Percentiles rank a stretch among this genome's conserved stretches.
These are phyloP conservation scores for Venusia cambrica DNA, from an alignment of 2,888 invertebrate genomes.

Conservation along the genomic window DNA sequence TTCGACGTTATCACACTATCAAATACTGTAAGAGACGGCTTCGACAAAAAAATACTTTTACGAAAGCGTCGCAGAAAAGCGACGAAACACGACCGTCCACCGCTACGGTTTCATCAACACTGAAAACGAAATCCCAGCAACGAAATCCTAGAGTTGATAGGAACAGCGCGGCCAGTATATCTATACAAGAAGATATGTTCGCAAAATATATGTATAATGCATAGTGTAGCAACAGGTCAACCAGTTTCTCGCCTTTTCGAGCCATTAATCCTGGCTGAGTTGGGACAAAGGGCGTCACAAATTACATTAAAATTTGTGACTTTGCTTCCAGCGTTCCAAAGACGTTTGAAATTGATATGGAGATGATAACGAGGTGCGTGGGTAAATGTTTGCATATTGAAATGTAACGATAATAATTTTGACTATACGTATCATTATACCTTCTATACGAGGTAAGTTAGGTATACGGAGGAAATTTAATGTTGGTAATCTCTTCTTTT, in stretches of 20 bases:
- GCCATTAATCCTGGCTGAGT: constrained; percentile 24
- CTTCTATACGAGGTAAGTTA: no score
- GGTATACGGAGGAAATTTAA: no score
- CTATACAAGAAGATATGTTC: no score
- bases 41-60: constrained; percentile 3
- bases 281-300: constrained; percentile 17
- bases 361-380: no score
- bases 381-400: no score
- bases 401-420: no score
- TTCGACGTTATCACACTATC: no score
- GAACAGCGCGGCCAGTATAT: constrained; percentile 6
- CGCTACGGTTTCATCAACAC: constrained; percentile 18
- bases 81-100: constrained; percentile 15
- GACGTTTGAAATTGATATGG: no score
- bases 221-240: constrained; percentile 26
- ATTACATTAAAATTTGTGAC: constrained; percentile 13
- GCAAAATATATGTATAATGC: constrained; percentile 7
- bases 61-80: constrained; percentile 11
- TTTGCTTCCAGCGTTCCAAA: no score
- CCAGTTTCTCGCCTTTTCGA: constrained; percentile 16
- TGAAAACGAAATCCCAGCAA: constrained; percentile 16
- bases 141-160: constrained; percentile 12
- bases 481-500: no score
- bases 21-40: no score
- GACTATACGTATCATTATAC: no score